These are phyloP conservation scores for Pseudotriccus pelzelni DNA, from an alignment of 2,797 vertebrate species.

Conservation along the genomic window DNA sequence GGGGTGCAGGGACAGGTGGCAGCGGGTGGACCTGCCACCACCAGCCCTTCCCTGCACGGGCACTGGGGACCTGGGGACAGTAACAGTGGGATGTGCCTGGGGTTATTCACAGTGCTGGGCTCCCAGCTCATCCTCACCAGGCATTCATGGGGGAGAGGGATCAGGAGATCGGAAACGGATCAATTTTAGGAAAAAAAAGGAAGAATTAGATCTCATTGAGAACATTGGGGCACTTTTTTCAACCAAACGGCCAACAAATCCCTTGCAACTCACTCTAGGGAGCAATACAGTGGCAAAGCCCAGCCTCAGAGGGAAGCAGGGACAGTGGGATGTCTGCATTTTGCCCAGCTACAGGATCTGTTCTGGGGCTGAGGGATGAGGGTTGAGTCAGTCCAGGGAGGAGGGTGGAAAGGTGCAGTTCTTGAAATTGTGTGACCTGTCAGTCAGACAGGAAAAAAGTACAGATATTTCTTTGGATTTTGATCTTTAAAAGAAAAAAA, in stretches of 20 bases:
- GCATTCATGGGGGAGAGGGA: not conserved
- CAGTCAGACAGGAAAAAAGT: not conserved
- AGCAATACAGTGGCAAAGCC: rapidly evolving
- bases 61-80: not conserved
- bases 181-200: not conserved
- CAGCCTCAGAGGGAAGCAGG: not conserved
- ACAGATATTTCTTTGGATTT: not conserved
- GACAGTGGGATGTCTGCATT: not conserved
- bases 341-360: rapidly evolving
- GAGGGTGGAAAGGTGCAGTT: not conserved
- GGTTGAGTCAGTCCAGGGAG: rapidly evolving
- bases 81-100: rapidly evolving
- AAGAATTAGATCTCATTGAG: not conserved
- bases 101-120: not conserved
- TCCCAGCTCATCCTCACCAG: not conserved
- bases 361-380: not conserved
- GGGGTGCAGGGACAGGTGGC: rapidly evolving
- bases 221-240: rapidly evolving
- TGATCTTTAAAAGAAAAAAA: not conserved
- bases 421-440: rapidly evolving
- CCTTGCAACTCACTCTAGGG: rapidly evolving
- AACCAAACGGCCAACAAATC: not conserved
- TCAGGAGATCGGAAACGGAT: rapidly evolving
- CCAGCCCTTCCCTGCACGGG: rapidly evolving
- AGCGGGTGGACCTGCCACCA: rapidly evolving